Evolutionary conservation across 1,140 invertebrate species (phyloP).

Genomic region (Nebria ingens): DNA sequence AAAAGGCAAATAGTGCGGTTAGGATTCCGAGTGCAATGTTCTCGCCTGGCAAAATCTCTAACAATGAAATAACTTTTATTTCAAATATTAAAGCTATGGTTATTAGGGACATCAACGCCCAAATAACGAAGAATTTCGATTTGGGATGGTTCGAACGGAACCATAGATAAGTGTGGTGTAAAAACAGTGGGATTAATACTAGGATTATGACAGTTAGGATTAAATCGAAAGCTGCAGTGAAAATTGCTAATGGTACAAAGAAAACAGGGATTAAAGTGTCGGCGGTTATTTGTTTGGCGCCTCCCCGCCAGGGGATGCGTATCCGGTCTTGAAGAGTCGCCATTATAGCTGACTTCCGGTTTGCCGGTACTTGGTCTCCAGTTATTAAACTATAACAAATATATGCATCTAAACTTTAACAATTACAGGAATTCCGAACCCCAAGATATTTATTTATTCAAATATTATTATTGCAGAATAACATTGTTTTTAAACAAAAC

Average conservation of each 20-base stretch:
- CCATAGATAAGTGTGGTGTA: slow-evolving; percentile 46
- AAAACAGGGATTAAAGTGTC: slow-evolving; percentile 53
- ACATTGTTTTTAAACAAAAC: no score
- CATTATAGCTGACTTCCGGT: slow-evolving; percentile 20
- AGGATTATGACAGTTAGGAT: slow-evolving; percentile 49
- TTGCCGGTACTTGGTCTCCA: slow-evolving; percentile 20
- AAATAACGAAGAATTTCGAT: slow-evolving; percentile 55
- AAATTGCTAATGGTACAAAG: slow-evolving; percentile 45
- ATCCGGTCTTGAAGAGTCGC: slow-evolving; percentile 42
- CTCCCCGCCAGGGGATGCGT: slow-evolving; percentile 44
- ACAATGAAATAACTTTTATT: slow-evolving; percentile 45
- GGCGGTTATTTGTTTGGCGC: slow-evolving; percentile 40
- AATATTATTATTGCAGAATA: no score
- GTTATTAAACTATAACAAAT: slow-evolving; percentile 25
- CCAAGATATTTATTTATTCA: no score
- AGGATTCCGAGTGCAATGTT: slow-evolving; percentile 50
- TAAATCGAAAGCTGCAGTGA: slow-evolving; percentile 47
- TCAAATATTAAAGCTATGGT: slow-evolving; percentile 56
- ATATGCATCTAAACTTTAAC: no score
- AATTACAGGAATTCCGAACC: no score
- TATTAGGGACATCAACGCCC: slow-evolving; percentile 51
- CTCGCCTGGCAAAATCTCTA: slow-evolving; percentile 56
- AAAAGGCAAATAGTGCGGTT: slow-evolving; percentile 43
- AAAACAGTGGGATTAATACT: slow-evolving; percentile 49
- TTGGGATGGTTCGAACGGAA: slow-evolving; percentile 37